A percentile compares a stretch with the other conserved stretches of the same genome.
Conservation (phyloP, 2,888 invertebrate genomes). For the Sabatieria punctata region DNA sequence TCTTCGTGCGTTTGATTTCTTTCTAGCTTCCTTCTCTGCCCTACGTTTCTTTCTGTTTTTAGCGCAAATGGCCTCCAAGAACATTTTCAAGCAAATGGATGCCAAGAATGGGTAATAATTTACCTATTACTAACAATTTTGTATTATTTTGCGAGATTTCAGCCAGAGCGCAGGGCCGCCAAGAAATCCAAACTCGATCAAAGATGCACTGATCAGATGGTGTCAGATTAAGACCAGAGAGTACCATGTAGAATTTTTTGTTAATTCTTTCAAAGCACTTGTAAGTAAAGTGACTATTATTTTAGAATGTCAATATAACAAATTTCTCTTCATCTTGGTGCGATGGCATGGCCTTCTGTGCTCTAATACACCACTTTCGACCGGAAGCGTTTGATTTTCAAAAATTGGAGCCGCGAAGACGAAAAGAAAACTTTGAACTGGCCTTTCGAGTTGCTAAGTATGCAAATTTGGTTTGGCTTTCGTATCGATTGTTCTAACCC, state of each 20-base stretch:
- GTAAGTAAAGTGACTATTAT: background rate
- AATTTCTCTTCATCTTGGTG: conserved; percentile 98
- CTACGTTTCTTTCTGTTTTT: too few relatives aligned
- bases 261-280: background rate
- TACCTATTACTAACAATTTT: background rate
- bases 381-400: conserved; percentile 91
- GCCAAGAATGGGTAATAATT: background rate
- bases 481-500: too few relatives aligned
- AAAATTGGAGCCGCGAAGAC: conserved; percentile 64
- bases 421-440: conserved; percentile 84
- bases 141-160: background rate
- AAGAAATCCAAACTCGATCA: conserved; percentile 10
- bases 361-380: conserved; percentile 90
- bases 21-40: too few relatives aligned
- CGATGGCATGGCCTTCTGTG: conserved; percentile 97
- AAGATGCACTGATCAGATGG: conserved; percentile 22
- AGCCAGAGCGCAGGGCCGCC: background rate
- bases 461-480: conserved; percentile 39
- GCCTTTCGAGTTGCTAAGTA: conserved; percentile 96
- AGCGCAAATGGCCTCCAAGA: background rate
- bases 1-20: too few relatives aligned
- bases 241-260: conserved; percentile 8
- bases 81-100: background rate
- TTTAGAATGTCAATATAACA: conserved; percentile 64
- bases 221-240: conserved; percentile 19